Conservation (phyloP, 2,888 invertebrate species). For the Tinea semifulvella region DNA sequence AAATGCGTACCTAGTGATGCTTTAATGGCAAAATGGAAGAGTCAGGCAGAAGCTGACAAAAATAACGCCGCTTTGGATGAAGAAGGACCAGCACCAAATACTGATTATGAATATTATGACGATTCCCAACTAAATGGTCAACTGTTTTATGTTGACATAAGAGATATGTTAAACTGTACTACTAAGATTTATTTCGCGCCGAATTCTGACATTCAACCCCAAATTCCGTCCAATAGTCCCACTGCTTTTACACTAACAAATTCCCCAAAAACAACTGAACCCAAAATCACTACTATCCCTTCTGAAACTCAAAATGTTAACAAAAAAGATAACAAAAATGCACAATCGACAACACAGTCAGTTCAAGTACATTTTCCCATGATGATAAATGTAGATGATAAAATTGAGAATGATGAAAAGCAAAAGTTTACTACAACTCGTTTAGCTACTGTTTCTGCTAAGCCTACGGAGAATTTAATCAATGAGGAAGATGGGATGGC, state of each 20-base stretch:
- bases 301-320: conserved; percentile 18
- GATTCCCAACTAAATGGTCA: conserved; percentile 51
- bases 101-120: conserved; percentile 54
- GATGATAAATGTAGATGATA: conserved; percentile 19
- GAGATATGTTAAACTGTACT: conserved; percentile 42
- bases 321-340: conserved; percentile 18
- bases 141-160: conserved; percentile 47
- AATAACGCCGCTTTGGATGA: conserved; percentile 27
- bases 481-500: conserved; percentile 43
- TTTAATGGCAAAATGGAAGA: conserved; percentile 38
- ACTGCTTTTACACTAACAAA: no score
- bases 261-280: conserved; percentile 24
- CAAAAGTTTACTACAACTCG: conserved; percentile 39
- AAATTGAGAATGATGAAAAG: conserved; percentile 1
- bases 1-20: conserved; percentile 42
- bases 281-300: conserved; percentile 19
- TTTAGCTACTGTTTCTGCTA: conserved; percentile 51
- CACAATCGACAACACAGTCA: background rate
- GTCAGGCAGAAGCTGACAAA: conserved; percentile 34
- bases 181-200: background rate
- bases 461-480: conserved; percentile 34
- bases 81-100: conserved; percentile 24
- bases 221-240: background rate
- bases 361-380: conserved; percentile 7
- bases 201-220: background rate